Evolutionary conservation across 2,113 vertebrate species (phyloP).

Genomic region (Gnathonemus longibarbis): DNA sequence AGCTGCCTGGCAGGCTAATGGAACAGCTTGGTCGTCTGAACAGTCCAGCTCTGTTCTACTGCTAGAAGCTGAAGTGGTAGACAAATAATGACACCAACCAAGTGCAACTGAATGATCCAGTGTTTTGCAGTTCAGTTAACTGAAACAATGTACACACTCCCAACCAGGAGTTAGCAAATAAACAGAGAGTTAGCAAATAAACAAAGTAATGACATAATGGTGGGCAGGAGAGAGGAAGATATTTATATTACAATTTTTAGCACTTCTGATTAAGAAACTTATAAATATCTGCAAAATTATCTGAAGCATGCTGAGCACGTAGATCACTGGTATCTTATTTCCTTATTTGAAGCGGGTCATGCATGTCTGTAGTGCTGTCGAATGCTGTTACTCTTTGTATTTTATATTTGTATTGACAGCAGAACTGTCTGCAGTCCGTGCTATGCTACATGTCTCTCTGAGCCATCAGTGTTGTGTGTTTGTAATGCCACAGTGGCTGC

Average conservation of each 20-base stretch:
- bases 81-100: neutral
- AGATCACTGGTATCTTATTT: neutral
- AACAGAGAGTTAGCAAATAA: neutral
- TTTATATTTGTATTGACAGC: neutral
- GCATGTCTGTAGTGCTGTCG: neutral
- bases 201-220: neutral
- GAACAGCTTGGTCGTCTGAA: neutral
- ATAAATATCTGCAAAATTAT: neutral
- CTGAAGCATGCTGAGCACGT: neutral
- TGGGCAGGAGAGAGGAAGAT: neutral
- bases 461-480: neutral
- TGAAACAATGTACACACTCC: neutral
- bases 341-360: neutral
- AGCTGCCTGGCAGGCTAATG: neutral
- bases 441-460: neutral
- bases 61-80: neutral
- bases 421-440: neutral
- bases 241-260: neutral
- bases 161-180: neutral
- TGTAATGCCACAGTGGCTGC: neutral
- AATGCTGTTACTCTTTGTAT: neutral
- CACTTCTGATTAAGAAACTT: neutral
- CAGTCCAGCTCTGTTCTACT: neutral
- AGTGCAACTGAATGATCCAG: neutral
- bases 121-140: neutral